Evolutionary conservation across 2,888 invertebrate species (phyloP), one percentile per base, ranked within the genome.

Genomic region (Macrosiphum euphorbiae): DNA sequence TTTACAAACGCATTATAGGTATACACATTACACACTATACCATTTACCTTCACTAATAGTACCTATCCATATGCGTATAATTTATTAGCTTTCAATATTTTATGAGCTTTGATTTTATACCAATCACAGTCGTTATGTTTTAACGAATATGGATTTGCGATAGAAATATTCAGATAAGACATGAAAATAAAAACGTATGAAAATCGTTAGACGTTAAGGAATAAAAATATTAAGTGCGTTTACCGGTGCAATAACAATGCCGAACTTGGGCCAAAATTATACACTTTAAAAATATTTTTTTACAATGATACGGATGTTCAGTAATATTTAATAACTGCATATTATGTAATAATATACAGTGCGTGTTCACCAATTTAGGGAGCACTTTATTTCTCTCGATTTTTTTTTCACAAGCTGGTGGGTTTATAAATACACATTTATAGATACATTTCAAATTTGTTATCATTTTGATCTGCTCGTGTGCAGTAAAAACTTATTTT

Each of bases 61-160:
- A 26, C 26, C 26, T 90, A 26, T 67, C 50, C n/a, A 84, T 16
- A 90, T 50, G 28, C 28, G 1, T 44, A 84, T 41, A 84, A 90
- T 90, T 52, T 90, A 84, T 78, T 52, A 52, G 52, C 78, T 78
- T 90, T 52, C 52, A 41, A 52, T 90, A 26, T 90, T 84, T 90
- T 52, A 78, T 90, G 52, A 16, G 78, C 41, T 78, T 78, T 41
- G 78, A 50, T n/a, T 67, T 11, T 8, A 55, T 28, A 35, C 35
- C 35, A 67, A 50, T 67, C 50, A 35, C 35, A 28, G 26, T 90
- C 55, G 20, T 55, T n/a, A 55, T 44, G 50, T 20, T 28, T 85
- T 91, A 85, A 85, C 20, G 11, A 58, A 44, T 58, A 35, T 13
- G 13, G 47, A 44, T 58, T 91, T 85, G 44, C n/a, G 11, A 47